Percentiles rank a stretch among this genome's conserved stretches.
Conservation (phyloP, 2,888 invertebrate species). For the Sarcophaga carnaria region DNA sequence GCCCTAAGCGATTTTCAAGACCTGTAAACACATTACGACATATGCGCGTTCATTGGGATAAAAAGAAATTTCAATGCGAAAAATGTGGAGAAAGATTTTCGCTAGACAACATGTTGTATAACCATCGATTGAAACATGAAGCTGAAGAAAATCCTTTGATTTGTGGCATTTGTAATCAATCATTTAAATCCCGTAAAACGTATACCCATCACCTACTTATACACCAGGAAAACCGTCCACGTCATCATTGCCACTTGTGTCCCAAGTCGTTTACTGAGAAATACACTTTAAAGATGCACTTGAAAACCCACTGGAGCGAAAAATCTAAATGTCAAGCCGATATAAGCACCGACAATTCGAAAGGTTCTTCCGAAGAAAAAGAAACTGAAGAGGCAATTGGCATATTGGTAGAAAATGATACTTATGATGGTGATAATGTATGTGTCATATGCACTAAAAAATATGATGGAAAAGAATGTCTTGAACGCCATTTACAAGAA, state of each 20-base stretch:
- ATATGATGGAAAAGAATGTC: constrained; percentile 75
- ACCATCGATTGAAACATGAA: constrained; percentile 78
- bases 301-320: constrained; percentile 74
- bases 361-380: constrained; percentile 64
- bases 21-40: constrained; percentile 79
- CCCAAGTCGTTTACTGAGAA: constrained; percentile 80
- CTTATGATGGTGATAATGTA: constrained; percentile 51
- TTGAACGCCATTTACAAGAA: constrained; percentile 76
- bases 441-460: constrained; percentile 77
- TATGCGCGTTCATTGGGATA: constrained; percentile 80
- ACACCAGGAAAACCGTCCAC: constrained; percentile 78
- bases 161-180: constrained; percentile 78
- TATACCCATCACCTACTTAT: constrained; percentile 78
- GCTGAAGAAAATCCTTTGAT: constrained; percentile 80
- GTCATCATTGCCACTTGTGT: constrained; percentile 77
- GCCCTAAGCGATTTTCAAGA: constrained; percentile 77
- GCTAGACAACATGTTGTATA: constrained; percentile 78
- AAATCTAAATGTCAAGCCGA: constrained; percentile 1
- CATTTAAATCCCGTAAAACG: constrained; percentile 79
- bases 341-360: not conserved
- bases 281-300: constrained; percentile 79
- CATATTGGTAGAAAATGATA: constrained; percentile 42
- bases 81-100: constrained; percentile 80
- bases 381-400: constrained; percentile 75
- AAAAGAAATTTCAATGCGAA: constrained; percentile 80